phyloP scores from a whole-genome alignment of 2,113 vertebrate genomes.

The Pachypanchax playfairii region DNA sequence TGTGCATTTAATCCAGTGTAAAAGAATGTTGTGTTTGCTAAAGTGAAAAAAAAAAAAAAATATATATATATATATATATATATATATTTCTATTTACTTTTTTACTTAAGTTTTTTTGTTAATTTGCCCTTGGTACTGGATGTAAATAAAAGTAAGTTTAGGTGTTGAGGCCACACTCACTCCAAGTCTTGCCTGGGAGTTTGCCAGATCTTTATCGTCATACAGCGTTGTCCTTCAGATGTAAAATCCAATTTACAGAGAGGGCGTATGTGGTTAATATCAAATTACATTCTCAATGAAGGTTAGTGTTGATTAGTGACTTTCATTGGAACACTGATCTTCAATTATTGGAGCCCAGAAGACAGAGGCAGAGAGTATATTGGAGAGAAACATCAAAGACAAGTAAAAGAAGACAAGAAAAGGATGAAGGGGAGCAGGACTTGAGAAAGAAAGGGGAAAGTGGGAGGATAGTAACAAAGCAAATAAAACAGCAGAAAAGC shows the following conservation, averaged over 20 bases:
- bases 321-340: slow-evolving; percentile 69
- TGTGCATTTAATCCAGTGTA: too few relatives aligned
- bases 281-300: slow-evolving; percentile 75
- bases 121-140: not conserved
- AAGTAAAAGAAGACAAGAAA: slow-evolving; percentile 23
- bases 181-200: slow-evolving; percentile 30
- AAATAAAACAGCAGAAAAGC: not conserved
- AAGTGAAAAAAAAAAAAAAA: too few relatives aligned
- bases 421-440: not conserved
- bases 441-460: not conserved
- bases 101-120: slow-evolving; percentile 4
- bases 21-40: too few relatives aligned
- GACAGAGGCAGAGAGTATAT: slow-evolving; percentile 7
- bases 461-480: not conserved
- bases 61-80: too few relatives aligned
- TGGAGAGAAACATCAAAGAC: slow-evolving; percentile 51
- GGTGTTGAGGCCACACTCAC: slow-evolving; percentile 15
- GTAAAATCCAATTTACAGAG: slow-evolving; percentile 67
- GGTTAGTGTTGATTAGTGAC: slow-evolving; percentile 70
- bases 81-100: not conserved
- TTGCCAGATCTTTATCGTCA: slow-evolving; percentile 4
- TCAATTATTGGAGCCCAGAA: slow-evolving; percentile 55
- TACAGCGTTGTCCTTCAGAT: slow-evolving; percentile 59
- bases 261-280: slow-evolving; percentile 64
- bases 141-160: slow-evolving; percentile 34